Conservation (phyloP, 2,888 invertebrate genomes). For the Drosophila atripex region DNA sequence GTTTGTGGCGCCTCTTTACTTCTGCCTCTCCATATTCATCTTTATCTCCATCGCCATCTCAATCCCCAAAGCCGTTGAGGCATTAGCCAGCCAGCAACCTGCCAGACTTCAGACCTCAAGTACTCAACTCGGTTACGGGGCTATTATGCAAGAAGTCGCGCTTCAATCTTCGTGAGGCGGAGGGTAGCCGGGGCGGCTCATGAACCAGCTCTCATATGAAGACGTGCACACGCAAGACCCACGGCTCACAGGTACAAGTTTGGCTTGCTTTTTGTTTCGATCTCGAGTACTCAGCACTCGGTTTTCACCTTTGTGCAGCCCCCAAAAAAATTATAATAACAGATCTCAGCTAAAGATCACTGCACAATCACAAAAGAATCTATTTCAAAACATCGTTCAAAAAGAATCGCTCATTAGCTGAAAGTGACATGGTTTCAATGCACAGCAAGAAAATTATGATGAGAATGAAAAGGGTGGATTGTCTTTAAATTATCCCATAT, state of each 20-base stretch:
- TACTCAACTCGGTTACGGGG: slow-evolving; percentile 60
- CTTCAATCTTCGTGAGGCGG: slow-evolving; percentile 49
- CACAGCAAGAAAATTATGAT: slow-evolving; percentile 1
- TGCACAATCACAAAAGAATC: slow-evolving; percentile 33
- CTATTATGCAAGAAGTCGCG: slow-evolving; percentile 74
- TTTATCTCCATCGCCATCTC: slow-evolving; percentile 35
- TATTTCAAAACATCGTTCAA: slow-evolving; percentile 28
- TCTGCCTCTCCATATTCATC: slow-evolving; percentile 25
- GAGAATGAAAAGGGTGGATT: background rate
- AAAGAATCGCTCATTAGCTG: slow-evolving; percentile 32
- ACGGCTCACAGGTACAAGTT: slow-evolving; percentile 24
- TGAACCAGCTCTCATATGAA: slow-evolving; percentile 65
- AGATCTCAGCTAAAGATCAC: slow-evolving; percentile 24
- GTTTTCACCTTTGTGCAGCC: slow-evolving; percentile 41
- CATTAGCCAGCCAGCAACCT: slow-evolving; percentile 61
- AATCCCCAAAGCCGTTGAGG: slow-evolving; percentile 55
- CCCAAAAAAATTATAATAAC: slow-evolving; percentile 4
- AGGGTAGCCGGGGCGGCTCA: slow-evolving; percentile 19
- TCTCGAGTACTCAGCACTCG: slow-evolving; percentile 32
- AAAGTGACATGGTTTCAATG: slow-evolving; percentile 35
- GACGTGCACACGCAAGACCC: slow-evolving; percentile 63
- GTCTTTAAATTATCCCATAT: too few relatives aligned
- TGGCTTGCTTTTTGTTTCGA: slow-evolving; percentile 22
- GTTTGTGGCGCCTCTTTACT: slow-evolving; percentile 70
- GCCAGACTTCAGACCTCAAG: slow-evolving; percentile 62